phyloP scores from a whole-genome alignment of 2,113 vertebrate genomes.

The Nannobrachium achirus region DNA sequence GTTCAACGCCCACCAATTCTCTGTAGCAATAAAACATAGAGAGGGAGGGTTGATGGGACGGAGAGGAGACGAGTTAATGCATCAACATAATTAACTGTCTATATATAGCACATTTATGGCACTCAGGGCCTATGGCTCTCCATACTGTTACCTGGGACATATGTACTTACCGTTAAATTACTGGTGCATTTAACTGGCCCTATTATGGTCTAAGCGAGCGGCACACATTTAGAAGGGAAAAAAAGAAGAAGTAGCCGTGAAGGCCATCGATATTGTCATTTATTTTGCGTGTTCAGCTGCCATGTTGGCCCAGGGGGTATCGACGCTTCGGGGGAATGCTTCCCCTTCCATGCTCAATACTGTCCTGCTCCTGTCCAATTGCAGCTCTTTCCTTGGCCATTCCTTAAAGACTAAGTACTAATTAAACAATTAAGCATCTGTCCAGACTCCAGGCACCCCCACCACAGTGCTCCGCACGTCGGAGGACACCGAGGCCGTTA shows the following conservation, averaged over 20 bases:
- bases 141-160: conserved; percentile 3
- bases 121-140: not conserved
- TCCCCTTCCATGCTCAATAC: conserved; percentile 25
- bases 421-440: conserved; percentile 55
- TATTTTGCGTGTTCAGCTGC: not conserved
- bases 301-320: not conserved
- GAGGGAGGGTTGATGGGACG: not conserved
- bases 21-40: conserved; percentile 11
- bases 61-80: conserved; percentile 4
- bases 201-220: not conserved
- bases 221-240: not conserved
- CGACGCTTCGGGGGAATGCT: not conserved
- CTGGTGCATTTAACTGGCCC: conserved; percentile 17
- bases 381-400: conserved; percentile 14
- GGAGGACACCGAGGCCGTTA: conserved; percentile 17
- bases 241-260: not conserved
- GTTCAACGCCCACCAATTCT: not conserved
- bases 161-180: conserved; percentile 29
- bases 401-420: conserved; percentile 41
- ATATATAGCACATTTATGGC: conserved; percentile 33
- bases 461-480: not conserved
- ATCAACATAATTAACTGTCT: conserved; percentile 35
- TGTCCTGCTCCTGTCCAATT: conserved; percentile 13
- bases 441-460: not conserved
- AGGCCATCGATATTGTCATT: conserved; percentile 27